Evolutionary conservation across 2,797 vertebrate species (phyloP).

Genomic region (Alca torda): DNA sequence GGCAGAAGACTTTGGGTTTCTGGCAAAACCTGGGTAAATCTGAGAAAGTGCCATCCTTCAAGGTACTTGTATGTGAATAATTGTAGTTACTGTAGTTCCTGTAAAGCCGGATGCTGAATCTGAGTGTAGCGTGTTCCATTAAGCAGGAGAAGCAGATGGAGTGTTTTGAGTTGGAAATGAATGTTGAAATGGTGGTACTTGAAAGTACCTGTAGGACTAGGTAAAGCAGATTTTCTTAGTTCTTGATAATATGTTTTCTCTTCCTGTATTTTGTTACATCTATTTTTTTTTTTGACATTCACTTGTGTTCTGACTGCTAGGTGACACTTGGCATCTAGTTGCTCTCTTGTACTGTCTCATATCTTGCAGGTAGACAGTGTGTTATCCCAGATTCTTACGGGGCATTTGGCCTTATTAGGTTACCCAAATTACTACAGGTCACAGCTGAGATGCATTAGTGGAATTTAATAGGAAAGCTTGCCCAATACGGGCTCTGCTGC

Average conservation of each 20-base stretch:
- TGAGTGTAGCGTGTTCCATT: not conserved
- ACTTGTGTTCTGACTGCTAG: not conserved
- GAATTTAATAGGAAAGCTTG: constrained; percentile 7
- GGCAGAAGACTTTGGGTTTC: not conserved
- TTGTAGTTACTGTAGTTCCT: not conserved
- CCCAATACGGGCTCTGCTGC: not conserved
- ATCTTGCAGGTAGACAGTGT: not conserved
- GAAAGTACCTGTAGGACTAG: not conserved
- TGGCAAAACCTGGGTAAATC: not conserved
- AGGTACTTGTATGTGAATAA: not conserved
- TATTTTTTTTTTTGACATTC: not conserved
- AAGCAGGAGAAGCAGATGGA: not conserved
- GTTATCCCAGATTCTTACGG: not conserved
- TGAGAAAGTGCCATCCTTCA: not conserved
- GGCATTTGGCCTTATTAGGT: not conserved
- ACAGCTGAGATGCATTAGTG: constrained; percentile 1
- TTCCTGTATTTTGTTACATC: not conserved
- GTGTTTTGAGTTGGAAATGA: not conserved
- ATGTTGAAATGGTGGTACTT: not conserved
- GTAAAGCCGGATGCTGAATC: not conserved
- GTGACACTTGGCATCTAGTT: not conserved
- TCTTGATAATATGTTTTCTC: not conserved
- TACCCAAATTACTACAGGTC: constrained; percentile 10
- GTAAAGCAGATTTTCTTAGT: not conserved
- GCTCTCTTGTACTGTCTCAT: not conserved